A percentile compares a stretch with the other conserved stretches of the same genome.
phyloP scores from a whole-genome alignment of 2,113 vertebrate species.

The Xiphias gladius region DNA sequence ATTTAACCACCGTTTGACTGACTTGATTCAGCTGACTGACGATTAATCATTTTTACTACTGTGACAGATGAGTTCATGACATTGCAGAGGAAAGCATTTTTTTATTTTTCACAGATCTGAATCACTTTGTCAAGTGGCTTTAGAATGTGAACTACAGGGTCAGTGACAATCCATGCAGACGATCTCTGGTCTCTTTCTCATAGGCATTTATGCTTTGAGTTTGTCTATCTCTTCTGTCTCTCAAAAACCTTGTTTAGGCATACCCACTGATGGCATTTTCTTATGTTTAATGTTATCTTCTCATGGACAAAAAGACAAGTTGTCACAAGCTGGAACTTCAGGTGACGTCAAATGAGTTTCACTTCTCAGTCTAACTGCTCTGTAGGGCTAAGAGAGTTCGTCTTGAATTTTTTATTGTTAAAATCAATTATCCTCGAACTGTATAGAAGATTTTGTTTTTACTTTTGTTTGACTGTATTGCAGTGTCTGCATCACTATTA shows the following conservation, averaged over 20 bases:
- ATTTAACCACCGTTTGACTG: constrained; percentile 22
- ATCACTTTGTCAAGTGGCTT: background rate
- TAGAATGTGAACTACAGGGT: background rate
- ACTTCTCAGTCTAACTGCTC: background rate
- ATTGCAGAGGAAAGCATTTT: constrained; percentile 14
- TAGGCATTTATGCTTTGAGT: background rate
- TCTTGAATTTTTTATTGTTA: background rate
- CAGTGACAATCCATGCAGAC: too few relatives aligned
- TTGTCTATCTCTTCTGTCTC: background rate
- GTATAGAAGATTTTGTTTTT: too few relatives aligned
- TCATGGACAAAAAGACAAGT: background rate
- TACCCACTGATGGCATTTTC: background rate
- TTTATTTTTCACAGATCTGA: constrained; percentile 12
- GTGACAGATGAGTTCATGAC: constrained; percentile 41
- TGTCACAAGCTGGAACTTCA: background rate
- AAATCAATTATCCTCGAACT: background rate
- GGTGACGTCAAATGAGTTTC: background rate
- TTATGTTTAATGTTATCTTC: background rate
- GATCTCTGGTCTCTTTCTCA: background rate
- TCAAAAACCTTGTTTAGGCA: background rate
- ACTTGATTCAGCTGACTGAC: constrained; percentile 26
- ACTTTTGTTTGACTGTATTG: background rate
- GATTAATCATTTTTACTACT: constrained; percentile 46
- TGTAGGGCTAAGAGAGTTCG: background rate
- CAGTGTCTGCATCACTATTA: background rate